A percentile compares a stretch with the other conserved stretches of the same genome.
phyloP scores from a whole-genome alignment of 2,888 invertebrate species.

The Campoletis raptor region DNA sequence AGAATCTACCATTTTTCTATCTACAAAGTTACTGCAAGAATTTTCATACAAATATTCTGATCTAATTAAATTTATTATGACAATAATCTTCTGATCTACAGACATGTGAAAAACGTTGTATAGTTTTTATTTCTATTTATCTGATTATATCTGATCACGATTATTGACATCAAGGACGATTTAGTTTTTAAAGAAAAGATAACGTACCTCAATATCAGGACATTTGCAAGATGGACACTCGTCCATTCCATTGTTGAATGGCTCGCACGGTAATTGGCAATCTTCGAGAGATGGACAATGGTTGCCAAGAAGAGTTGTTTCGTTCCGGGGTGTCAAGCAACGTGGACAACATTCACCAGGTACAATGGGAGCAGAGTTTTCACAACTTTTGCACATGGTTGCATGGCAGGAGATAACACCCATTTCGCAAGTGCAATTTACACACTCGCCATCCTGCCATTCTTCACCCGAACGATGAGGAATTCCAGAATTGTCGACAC shows the following conservation, averaged over 20 bases:
- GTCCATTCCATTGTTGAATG: constrained; percentile 70
- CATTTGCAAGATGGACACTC: constrained; percentile 79
- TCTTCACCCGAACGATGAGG: constrained; percentile 71
- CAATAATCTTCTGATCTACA: neutral
- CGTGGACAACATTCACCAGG: constrained; percentile 81
- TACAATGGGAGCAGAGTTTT: constrained; percentile 73
- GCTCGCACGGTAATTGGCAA: constrained; percentile 76
- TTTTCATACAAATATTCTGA: neutral
- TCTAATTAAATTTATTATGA: constrained; percentile 42
- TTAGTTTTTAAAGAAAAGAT: neutral
- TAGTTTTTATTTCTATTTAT: neutral
- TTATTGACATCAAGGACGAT: neutral
- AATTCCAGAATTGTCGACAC: constrained; percentile 74
- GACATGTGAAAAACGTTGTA: neutral
- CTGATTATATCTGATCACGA: neutral
- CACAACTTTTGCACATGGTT: constrained; percentile 81
- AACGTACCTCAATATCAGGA: constrained; percentile 66
- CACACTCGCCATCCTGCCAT: constrained; percentile 78
- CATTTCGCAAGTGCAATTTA: constrained; percentile 79
- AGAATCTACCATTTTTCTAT: neutral
- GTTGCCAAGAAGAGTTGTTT: constrained; percentile 45
- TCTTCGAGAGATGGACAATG: constrained; percentile 70
- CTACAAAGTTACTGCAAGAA: neutral
- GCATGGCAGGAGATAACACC: constrained; percentile 76
- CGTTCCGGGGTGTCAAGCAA: constrained; percentile 73